Evolutionary conservation across 2,797 vertebrate genomes (phyloP).

Genomic region (Picus viridis): DNA sequence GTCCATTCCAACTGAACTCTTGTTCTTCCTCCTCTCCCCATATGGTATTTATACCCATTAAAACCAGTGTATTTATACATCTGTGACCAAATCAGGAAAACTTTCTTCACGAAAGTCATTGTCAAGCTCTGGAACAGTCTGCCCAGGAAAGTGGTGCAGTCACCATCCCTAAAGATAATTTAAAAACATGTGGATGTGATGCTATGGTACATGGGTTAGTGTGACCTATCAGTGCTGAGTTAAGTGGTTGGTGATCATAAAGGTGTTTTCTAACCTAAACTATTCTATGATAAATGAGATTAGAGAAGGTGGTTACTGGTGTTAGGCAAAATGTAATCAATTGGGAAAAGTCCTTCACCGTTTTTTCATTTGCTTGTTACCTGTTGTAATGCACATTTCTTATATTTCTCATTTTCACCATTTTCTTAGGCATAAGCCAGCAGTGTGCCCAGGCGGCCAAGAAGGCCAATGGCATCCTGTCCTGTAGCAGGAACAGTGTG

Average conservation of each 20-base stretch:
- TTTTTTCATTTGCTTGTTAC: not conserved
- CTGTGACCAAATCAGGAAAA: not conserved
- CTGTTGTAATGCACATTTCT: not conserved
- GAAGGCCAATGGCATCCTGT: too few relatives aligned
- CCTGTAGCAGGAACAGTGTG: too few relatives aligned
- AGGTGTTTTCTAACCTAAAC: not conserved
- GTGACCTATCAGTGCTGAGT: not conserved
- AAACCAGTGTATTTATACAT: not conserved
- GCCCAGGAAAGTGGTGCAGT: not conserved
- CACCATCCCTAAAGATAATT: not conserved
- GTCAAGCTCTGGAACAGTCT: not conserved
- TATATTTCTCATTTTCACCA: not conserved
- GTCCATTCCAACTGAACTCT: not conserved
- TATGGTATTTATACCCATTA: not conserved
- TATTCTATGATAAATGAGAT: not conserved
- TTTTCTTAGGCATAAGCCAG: not conserved
- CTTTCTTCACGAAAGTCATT: not conserved
- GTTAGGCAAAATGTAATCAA: not conserved
- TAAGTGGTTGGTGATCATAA: not conserved
- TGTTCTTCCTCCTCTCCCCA: too few relatives aligned
- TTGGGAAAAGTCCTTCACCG: not conserved
- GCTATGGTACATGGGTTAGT: not conserved
- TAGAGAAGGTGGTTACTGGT: not conserved
- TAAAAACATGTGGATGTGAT: not conserved
- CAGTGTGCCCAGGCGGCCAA: too few relatives aligned